phyloP scores from a whole-genome alignment of 2,888 invertebrate genomes.

The Empis livida region DNA sequence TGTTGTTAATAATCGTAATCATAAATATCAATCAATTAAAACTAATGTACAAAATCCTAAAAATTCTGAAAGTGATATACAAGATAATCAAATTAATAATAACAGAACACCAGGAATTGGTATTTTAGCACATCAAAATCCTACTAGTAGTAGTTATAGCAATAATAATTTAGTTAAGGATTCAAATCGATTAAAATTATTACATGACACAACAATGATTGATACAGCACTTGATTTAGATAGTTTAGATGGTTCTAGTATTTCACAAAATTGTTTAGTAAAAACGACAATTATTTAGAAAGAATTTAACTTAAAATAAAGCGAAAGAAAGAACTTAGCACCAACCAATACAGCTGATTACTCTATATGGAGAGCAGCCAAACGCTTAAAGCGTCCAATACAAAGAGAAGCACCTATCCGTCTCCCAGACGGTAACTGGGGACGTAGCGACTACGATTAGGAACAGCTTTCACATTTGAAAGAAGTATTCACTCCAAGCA shows the following conservation, averaged over 20 bases:
- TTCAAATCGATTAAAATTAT: conserved; percentile 55
- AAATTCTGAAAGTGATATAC: conserved; percentile 6
- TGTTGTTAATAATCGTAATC: conserved; percentile 20
- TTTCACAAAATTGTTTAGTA: conserved; percentile 53
- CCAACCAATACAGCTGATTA: too few relatives aligned
- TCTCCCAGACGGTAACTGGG: too few relatives aligned
- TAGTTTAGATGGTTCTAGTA: conserved; percentile 63
- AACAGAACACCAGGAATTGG: background rate
- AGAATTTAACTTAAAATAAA: too few relatives aligned
- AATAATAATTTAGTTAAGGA: conserved; percentile 13
- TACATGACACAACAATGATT: conserved; percentile 83
- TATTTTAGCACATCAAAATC: background rate
- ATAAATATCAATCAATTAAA: conserved; percentile 7
- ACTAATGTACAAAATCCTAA: background rate
- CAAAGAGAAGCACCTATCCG: too few relatives aligned
- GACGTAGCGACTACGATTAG: too few relatives aligned
- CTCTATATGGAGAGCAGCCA: too few relatives aligned
- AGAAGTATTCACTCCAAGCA: too few relatives aligned
- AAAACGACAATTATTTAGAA: conserved; percentile 37
- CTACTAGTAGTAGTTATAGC: background rate
- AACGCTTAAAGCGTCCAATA: too few relatives aligned
- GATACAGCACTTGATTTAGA: conserved; percentile 81
- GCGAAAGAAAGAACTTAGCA: too few relatives aligned
- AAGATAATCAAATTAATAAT: conserved; percentile 6
- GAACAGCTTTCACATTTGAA: too few relatives aligned